Evolutionary conservation across 2,113 vertebrate species (phyloP).

Genomic region (Turdus rufiventris): DNA sequence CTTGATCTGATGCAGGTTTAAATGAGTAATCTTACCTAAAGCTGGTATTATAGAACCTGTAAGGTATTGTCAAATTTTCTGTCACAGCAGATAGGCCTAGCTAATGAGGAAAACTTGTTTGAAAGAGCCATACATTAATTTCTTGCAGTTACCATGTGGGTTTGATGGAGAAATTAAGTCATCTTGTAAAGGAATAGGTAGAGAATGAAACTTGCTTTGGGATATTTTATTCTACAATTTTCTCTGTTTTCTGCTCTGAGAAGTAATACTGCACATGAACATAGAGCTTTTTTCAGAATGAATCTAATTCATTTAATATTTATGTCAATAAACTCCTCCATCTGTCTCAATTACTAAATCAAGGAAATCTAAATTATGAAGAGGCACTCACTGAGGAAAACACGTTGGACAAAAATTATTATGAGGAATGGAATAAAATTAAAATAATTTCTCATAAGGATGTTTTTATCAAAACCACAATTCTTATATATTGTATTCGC

Average conservation of each 20-base stretch:
- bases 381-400: neutral
- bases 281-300: neutral
- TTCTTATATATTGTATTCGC: conserved; percentile 35
- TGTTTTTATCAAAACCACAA: conserved; percentile 49
- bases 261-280: neutral
- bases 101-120: neutral
- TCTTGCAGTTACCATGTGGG: neutral
- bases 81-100: neutral
- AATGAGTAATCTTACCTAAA: neutral
- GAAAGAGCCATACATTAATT: neutral
- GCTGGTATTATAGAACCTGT: neutral
- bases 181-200: neutral
- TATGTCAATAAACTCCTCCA: neutral
- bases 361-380: neutral
- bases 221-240: neutral
- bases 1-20: neutral
- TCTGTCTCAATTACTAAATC: neutral
- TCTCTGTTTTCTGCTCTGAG: neutral
- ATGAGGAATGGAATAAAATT: neutral
- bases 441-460: conserved; percentile 5
- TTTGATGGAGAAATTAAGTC: neutral
- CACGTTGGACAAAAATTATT: neutral
- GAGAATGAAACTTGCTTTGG: neutral
- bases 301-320: neutral
- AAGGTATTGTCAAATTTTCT: neutral